These are phyloP conservation scores for Solea solea DNA, from an alignment of 2,113 vertebrate genomes.

Conservation along the genomic window DNA sequence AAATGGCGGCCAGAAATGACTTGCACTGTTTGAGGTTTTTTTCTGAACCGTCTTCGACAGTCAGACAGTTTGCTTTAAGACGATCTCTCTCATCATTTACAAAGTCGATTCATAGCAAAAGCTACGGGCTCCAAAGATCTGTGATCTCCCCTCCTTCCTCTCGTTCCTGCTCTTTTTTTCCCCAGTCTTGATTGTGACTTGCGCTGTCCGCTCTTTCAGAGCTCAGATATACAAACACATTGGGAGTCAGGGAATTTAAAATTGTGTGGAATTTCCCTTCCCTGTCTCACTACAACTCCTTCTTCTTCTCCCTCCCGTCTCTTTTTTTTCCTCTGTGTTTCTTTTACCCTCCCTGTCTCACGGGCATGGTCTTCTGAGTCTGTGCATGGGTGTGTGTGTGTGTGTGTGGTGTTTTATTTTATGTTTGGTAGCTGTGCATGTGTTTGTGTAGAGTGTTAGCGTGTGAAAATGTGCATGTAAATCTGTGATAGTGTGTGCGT, in stretches of 20 bases:
- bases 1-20: constrained; percentile 69
- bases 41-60: constrained; percentile 55
- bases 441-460: constrained; percentile 42
- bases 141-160: constrained; percentile 46
- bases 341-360: constrained; percentile 55
- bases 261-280: constrained; percentile 65
- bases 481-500: constrained; percentile 55
- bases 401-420: neutral
- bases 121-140: constrained; percentile 59
- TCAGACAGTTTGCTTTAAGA: constrained; percentile 51
- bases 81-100: constrained; percentile 47
- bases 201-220: constrained; percentile 76
- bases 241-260: constrained; percentile 66
- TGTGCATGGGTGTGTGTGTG: constrained; percentile 54
- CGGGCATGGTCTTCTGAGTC: constrained; percentile 56
- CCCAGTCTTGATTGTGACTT: constrained; percentile 83
- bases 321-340: constrained; percentile 20
- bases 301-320: constrained; percentile 18
- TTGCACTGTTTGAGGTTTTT: constrained; percentile 73
- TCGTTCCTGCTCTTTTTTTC: constrained; percentile 27
- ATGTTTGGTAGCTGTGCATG: constrained; percentile 6
- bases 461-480: constrained; percentile 56
- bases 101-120: constrained; percentile 60
- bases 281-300: constrained; percentile 59
- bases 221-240: constrained; percentile 66